phyloP scores from a whole-genome alignment of 2,797 vertebrate genomes.

The Aselliscus stoliczkanus region DNA sequence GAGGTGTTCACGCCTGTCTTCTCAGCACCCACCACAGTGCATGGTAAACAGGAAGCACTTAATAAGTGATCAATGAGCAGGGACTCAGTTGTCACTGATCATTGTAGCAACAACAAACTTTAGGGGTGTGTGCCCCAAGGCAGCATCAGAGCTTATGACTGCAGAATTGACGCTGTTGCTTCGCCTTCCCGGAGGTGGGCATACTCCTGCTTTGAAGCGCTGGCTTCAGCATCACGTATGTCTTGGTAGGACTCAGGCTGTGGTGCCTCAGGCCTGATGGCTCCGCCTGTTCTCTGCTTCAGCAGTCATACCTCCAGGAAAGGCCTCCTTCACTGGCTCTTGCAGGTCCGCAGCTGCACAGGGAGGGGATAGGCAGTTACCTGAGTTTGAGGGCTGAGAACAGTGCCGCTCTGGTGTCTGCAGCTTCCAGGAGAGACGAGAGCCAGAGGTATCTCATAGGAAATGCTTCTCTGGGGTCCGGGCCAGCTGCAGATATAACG shows the following conservation, averaged over 20 bases:
- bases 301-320: background rate
- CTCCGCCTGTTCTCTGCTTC: background rate
- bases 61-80: background rate
- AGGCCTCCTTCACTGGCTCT: background rate
- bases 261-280: background rate
- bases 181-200: rapidly evolving
- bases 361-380: background rate
- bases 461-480: background rate
- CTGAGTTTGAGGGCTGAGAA: background rate
- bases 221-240: background rate
- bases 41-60: background rate
- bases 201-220: background rate
- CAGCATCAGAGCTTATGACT: rapidly evolving
- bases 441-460: background rate
- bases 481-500: background rate
- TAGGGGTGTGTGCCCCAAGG: background rate
- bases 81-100: no score
- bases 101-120: background rate
- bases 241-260: background rate
- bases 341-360: background rate
- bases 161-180: background rate
- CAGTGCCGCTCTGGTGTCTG: background rate
- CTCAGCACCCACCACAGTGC: background rate
- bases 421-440: background rate
- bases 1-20: background rate